Evolutionary conservation across 2,888 invertebrate species (phyloP).

Genomic region (Chromoteleia sp.): DNA sequence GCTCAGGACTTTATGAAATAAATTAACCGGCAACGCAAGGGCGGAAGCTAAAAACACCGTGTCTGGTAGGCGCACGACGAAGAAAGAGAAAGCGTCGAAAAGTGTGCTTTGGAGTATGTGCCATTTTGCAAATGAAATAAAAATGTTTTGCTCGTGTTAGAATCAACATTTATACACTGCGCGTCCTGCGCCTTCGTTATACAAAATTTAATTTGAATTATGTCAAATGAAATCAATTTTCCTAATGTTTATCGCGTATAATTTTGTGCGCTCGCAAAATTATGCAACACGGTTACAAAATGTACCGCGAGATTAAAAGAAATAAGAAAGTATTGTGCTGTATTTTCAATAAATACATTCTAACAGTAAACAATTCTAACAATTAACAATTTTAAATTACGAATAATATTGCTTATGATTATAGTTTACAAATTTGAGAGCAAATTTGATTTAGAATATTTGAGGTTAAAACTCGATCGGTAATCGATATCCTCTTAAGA

Average conservation of each 20-base stretch:
- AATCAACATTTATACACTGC: slow-evolving; percentile 34
- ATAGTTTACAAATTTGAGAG: no score
- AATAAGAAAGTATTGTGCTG: no score
- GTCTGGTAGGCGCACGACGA: slow-evolving; percentile 19
- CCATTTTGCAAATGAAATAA: slow-evolving; percentile 58
- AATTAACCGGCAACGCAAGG: slow-evolving; percentile 65
- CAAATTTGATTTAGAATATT: no score
- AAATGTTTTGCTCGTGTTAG: slow-evolving; percentile 47
- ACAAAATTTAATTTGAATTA: slow-evolving; percentile 20
- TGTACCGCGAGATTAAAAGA: no score
- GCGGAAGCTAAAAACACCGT: slow-evolving; percentile 57
- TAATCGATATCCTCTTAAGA: no score
- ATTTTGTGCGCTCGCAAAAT: background rate
- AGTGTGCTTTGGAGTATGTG: slow-evolving; percentile 39
- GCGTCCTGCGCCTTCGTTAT: slow-evolving; percentile 4
- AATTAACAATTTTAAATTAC: no score
- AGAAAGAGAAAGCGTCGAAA: slow-evolving; percentile 31
- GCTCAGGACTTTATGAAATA: slow-evolving; percentile 62
- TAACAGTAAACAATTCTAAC: no score
- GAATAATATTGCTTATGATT: no score
- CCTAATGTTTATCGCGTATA: background rate
- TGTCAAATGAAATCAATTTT: slow-evolving; percentile 18
- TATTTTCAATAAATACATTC: no score
- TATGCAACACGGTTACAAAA: no score
- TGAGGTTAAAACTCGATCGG: no score